Evolutionary conservation across 2,797 vertebrate genomes (phyloP), one percentile per base, ranked within the genome.

Genomic region (Huso huso): DNA sequence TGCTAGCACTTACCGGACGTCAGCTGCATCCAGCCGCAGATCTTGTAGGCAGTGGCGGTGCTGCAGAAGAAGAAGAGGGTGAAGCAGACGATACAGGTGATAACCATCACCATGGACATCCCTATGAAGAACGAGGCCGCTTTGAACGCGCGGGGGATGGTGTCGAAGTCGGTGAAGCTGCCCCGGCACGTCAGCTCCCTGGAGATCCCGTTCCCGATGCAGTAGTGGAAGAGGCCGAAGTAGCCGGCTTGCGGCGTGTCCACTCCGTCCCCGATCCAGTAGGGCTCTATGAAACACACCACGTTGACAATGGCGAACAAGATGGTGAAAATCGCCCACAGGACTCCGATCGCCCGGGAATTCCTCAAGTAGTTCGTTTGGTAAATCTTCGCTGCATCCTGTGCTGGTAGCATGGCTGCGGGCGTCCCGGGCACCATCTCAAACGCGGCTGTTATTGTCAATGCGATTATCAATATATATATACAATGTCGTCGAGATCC

Each of bases 291-390:
- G 86, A 97, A 97, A 79, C 93, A 93, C 80, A 92, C 94, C 83
- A 98, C 93, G 85, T 95, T 97, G 59, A 97, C 92, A 71, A 98
- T 96, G 62, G 93, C 95, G 79, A 98, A 97, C 81, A 93, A 90
- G 81, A 97, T 93, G 73, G 95, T 98, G 90, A 98, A 96, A 78
- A 97, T 96, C 86, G 94, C 93, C 95, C 95, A 98, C 61, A 98
- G 80, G 73, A 98, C 91, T 77, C 95, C 95, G 83, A 98, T 98
- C 71, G 93, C 92, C 71, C 94, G 86, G 65, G 95, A 96, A 92
- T 98, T 98, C 77, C 93, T 86, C 78, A 97, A 93, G 84, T 98
- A 96, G 82, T 96, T 96, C 78, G 91, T 93, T 82, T 94, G 95
- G 84, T 97, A 98, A 72, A 98, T 78, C 88, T 95, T 96, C 76